Conservation (phyloP, 2,113 vertebrate genomes). For the Piprites chloris region DNA sequence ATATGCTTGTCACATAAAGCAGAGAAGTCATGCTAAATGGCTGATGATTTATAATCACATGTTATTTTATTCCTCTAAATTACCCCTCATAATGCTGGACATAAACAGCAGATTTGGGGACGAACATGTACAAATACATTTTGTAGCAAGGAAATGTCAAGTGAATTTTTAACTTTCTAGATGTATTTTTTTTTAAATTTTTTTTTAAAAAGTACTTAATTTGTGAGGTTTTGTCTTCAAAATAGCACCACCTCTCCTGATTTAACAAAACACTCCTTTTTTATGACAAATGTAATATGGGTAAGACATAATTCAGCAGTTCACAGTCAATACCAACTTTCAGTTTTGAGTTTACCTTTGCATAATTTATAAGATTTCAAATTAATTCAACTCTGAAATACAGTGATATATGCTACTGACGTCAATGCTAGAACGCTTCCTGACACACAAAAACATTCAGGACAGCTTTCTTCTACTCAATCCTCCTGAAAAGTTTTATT, state of each 20-base stretch:
- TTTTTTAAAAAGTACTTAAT: too few relatives aligned
- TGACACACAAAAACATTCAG: not conserved
- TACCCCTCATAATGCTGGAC: not conserved
- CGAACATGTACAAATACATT: not conserved
- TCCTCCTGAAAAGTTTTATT: not conserved
- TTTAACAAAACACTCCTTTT: not conserved
- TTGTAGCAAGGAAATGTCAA: not conserved
- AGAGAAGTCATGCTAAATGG: not conserved
- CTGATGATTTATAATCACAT: slow-evolving; percentile 12
- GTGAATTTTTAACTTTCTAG: not conserved
- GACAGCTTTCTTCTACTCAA: not conserved
- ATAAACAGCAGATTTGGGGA: not conserved
- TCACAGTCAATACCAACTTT: not conserved
- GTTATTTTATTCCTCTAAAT: not conserved
- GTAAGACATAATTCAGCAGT: not conserved
- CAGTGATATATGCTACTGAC: not conserved
- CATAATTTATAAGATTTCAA: not conserved
- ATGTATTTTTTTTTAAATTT: too few relatives aligned
- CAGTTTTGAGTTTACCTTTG: not conserved
- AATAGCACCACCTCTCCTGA: not conserved
- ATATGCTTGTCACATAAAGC: not conserved
- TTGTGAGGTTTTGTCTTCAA: not conserved
- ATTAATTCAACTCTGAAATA: not conserved
- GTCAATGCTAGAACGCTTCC: not conserved
- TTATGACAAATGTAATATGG: not conserved